Evolutionary conservation across 2,888 invertebrate genomes (phyloP).

Genomic region (Halictus ligatus): DNA sequence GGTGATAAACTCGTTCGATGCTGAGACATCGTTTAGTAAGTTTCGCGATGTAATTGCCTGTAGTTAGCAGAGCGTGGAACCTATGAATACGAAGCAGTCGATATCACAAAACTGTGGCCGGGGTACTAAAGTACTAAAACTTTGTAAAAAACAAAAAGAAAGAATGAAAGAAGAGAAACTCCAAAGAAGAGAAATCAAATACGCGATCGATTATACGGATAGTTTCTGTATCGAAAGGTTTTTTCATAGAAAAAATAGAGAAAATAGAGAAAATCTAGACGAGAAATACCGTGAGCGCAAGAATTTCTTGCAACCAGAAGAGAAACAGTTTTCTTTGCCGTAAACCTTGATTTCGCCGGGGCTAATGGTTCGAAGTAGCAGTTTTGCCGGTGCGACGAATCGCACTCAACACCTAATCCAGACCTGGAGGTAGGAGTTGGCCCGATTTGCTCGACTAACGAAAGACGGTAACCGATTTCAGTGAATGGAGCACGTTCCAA

Average conservation of each 20-base stretch:
- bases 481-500: not conserved
- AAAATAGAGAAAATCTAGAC: not conserved
- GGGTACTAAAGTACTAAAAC: not conserved
- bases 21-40: not conserved
- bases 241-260: no score
- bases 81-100: not conserved
- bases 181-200: no score
- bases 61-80: not conserved
- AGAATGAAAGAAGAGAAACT: not conserved
- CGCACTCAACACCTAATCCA: constrained; percentile 1
- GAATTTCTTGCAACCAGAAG: not conserved
- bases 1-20: not conserved
- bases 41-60: not conserved
- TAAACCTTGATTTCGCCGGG: not conserved
- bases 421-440: not conserved
- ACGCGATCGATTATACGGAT: no score
- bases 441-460: constrained; percentile 4
- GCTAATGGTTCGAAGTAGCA: not conserved
- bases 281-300: not conserved
- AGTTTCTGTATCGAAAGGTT: no score
- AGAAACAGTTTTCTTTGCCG: not conserved
- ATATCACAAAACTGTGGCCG: not conserved
- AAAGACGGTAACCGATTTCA: not conserved
- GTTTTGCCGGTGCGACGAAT: not conserved
- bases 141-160: not conserved